Evolutionary conservation across 2,888 invertebrate species (phyloP).

Genomic region (Drosophila prostipennis): DNA sequence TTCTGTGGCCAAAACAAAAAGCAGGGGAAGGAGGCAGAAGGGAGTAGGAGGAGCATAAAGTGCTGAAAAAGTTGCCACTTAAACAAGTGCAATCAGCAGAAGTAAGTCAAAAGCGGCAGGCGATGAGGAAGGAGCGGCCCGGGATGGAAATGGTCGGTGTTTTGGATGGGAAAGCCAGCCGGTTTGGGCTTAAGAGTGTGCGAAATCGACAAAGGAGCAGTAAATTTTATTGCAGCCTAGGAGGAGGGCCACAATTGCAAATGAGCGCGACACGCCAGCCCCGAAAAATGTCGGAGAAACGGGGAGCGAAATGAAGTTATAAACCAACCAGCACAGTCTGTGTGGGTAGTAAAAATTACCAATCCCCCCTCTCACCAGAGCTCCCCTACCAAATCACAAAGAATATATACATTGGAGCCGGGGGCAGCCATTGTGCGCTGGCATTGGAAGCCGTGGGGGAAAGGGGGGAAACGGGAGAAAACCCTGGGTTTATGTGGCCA

Average conservation of each 20-base stretch:
- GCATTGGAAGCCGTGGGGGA: constrained; percentile 14
- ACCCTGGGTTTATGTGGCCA: constrained; percentile 35
- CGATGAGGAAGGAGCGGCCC: constrained; percentile 24
- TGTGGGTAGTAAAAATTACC: constrained; percentile 55
- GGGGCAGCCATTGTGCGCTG: constrained; percentile 28
- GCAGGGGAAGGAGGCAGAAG: constrained; percentile 12
- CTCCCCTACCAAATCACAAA: constrained; percentile 49
- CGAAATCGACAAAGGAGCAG: constrained; percentile 70
- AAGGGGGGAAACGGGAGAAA: neutral
- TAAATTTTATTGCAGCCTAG: constrained; percentile 69
- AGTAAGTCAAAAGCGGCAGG: constrained; percentile 64
- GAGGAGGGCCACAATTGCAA: constrained; percentile 58
- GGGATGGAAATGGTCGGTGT: constrained; percentile 25
- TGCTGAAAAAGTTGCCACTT: constrained; percentile 61
- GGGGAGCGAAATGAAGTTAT: constrained; percentile 68
- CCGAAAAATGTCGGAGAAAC: constrained; percentile 21
- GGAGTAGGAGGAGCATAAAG: constrained; percentile 22
- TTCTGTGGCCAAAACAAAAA: constrained; percentile 49
- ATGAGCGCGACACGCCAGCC: constrained; percentile 69
- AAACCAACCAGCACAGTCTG: constrained; percentile 65
- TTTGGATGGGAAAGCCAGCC: constrained; percentile 13
- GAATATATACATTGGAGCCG: constrained; percentile 50
- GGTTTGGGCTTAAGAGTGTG: constrained; percentile 60
- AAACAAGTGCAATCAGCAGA: constrained; percentile 74
- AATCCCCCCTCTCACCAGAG: constrained; percentile 11